Evolutionary conservation across 2,888 invertebrate species (phyloP).

Genomic region (Cataglyphis rosenhaueri): DNA sequence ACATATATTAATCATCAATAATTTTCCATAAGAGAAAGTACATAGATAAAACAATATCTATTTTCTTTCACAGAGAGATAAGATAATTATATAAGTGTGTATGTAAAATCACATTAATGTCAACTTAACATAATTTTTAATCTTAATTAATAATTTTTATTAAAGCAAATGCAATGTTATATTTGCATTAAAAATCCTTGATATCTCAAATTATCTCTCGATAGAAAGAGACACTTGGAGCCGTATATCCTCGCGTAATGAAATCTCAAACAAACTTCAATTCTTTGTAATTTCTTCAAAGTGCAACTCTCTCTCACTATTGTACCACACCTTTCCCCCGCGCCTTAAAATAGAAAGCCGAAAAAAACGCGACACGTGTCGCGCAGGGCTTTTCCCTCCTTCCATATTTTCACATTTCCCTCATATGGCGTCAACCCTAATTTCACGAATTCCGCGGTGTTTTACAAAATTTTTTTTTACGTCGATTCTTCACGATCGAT

Average conservation of each 20-base stretch:
- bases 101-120: not conserved
- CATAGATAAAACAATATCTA: not conserved
- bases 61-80: not conserved
- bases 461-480: constrained; percentile 78
- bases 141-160: not conserved
- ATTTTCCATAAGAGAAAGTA: not conserved
- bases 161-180: not conserved
- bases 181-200: not conserved
- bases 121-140: not conserved
- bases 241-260: not conserved
- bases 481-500: constrained; percentile 54
- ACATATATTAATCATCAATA: not conserved
- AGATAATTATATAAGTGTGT: not conserved
- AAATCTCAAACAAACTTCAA: constrained; percentile 34
- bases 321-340: not conserved
- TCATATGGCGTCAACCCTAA: constrained; percentile 79
- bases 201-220: not conserved
- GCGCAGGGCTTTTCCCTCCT: constrained; percentile 65
- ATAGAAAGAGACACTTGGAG: not conserved
- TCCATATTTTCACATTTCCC: constrained; percentile 40
- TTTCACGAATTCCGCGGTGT: constrained; percentile 79
- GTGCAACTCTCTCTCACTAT: constrained; percentile 1
- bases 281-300: not conserved
- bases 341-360: constrained; percentile 19
- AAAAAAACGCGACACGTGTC: constrained; percentile 53